Percentiles rank a stretch among this genome's conserved stretches.
These are phyloP conservation scores for Sinocyclocheilus anshuiensis DNA, from an alignment of 2,113 vertebrate species.

Conservation along the genomic window DNA sequence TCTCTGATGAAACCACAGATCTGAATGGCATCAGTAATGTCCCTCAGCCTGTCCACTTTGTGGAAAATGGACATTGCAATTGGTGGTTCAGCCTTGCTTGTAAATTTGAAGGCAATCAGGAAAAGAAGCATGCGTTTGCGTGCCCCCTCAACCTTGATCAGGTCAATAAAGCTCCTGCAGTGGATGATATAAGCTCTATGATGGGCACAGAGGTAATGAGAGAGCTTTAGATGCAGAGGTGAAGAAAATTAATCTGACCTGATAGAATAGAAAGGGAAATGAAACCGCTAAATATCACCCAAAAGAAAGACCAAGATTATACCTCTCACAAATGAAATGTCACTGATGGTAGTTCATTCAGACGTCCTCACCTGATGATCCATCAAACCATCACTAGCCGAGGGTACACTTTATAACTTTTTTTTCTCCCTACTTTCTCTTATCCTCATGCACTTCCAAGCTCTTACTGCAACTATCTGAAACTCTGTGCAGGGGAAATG, in stretches of 20 bases:
- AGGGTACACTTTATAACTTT: no score
- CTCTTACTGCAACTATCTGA: slow-evolving; percentile 42
- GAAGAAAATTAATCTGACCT: slow-evolving; percentile 65
- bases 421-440: not conserved
- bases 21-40: slow-evolving; percentile 45
- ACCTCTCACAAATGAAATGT: slow-evolving; percentile 68
- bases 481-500: slow-evolving; percentile 2
- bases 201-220: slow-evolving; percentile 45
- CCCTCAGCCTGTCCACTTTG: slow-evolving; percentile 19
- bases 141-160: slow-evolving; percentile 5
- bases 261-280: slow-evolving; percentile 45
- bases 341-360: slow-evolving; percentile 61
- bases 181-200: slow-evolving; percentile 46
- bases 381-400: slow-evolving; percentile 53
- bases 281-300: slow-evolving; percentile 68
- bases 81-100: slow-evolving; percentile 34
- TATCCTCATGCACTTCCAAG: not conserved
- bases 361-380: slow-evolving; percentile 56
- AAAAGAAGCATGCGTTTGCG: slow-evolving; percentile 31
- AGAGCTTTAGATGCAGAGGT: slow-evolving; percentile 57
- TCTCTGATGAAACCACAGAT: slow-evolving; percentile 30
- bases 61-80: slow-evolving; percentile 52
- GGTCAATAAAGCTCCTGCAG: slow-evolving; percentile 29
- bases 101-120: slow-evolving; percentile 45
- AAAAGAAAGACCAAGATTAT: slow-evolving; percentile 65